Conservation (phyloP, 2,888 invertebrate species). For the Agrochola lychnidis region DNA sequence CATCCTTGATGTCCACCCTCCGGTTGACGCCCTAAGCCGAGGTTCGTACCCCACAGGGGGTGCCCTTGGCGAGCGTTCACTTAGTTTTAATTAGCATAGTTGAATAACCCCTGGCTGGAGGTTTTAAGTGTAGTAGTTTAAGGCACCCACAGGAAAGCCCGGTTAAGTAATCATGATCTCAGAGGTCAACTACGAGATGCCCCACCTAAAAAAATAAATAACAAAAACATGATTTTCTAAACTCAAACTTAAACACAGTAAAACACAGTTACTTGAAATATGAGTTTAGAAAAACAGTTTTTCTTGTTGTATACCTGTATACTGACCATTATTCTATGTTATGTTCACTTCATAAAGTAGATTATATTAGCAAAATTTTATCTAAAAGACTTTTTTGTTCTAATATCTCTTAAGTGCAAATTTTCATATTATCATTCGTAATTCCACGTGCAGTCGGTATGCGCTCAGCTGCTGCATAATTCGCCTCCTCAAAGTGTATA, state of each 20-base stretch:
- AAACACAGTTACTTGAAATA: not conserved
- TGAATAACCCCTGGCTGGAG: no score
- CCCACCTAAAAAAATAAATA: no score
- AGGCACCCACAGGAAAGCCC: no score
- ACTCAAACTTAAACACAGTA: not conserved
- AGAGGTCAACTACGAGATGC: no score
- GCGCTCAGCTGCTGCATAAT: conserved; percentile 36
- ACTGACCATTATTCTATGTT: not conserved
- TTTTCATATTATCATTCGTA: not conserved
- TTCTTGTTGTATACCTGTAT: not conserved
- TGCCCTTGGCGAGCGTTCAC: no score
- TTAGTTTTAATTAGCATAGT: no score
- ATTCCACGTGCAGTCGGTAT: not conserved
- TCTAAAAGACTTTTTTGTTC: not conserved
- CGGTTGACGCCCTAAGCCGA: no score
- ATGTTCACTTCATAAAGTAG: not conserved
- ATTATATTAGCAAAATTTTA: not conserved
- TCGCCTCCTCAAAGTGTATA: not conserved
- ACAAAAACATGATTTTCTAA: no score
- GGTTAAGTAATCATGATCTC: no score
- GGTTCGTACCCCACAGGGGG: no score
- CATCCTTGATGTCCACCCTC: no score
- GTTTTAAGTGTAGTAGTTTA: no score
- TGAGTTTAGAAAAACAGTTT: not conserved
- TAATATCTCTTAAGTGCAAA: not conserved